A percentile compares a stretch with the other conserved stretches of the same genome.
These are phyloP conservation scores for Willisornis vidua DNA, from an alignment of 2,113 vertebrate genomes.

Conservation along the genomic window DNA sequence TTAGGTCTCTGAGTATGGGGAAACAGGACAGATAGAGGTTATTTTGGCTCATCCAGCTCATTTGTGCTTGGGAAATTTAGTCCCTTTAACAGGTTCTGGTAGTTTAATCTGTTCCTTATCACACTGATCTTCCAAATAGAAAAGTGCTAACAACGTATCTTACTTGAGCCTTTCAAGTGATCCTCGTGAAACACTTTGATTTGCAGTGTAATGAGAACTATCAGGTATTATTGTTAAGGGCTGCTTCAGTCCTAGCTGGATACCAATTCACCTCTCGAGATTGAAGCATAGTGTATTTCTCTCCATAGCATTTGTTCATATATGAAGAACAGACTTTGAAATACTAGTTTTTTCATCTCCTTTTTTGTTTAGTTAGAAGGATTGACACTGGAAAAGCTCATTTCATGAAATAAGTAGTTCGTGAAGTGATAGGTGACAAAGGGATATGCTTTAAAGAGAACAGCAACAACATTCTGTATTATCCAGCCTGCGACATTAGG, in stretches of 20 bases:
- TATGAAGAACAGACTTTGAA: constrained; percentile 55
- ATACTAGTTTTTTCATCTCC: constrained; percentile 26
- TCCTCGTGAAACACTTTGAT: constrained; percentile 63
- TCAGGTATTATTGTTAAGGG: constrained; percentile 65
- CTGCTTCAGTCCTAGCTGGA: constrained; percentile 61
- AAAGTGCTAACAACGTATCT: constrained; percentile 61
- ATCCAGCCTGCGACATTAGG: not conserved
- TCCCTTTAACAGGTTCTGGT: constrained; percentile 13
- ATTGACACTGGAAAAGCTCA: constrained; percentile 55
- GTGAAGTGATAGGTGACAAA: constrained; percentile 51
- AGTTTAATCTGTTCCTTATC: constrained; percentile 58
- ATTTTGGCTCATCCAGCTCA: not conserved
- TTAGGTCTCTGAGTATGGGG: not conserved
- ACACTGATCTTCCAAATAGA: constrained; percentile 39
- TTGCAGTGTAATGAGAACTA: constrained; percentile 61
- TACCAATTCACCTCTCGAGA: constrained; percentile 51
- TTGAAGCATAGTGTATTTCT: constrained; percentile 51
- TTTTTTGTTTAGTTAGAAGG: constrained; percentile 53
- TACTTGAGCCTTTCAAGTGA: constrained; percentile 60
- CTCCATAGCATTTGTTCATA: constrained; percentile 46
- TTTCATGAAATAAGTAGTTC: constrained; percentile 59
- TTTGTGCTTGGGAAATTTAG: constrained; percentile 5
- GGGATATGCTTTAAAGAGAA: constrained; percentile 42
- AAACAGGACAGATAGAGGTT: not conserved
- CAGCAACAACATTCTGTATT: constrained; percentile 46